Evolutionary conservation across 2,113 vertebrate genomes (phyloP), one percentile per base, ranked within the genome.

Genomic region (Tautogolabrus adspersus): DNA sequence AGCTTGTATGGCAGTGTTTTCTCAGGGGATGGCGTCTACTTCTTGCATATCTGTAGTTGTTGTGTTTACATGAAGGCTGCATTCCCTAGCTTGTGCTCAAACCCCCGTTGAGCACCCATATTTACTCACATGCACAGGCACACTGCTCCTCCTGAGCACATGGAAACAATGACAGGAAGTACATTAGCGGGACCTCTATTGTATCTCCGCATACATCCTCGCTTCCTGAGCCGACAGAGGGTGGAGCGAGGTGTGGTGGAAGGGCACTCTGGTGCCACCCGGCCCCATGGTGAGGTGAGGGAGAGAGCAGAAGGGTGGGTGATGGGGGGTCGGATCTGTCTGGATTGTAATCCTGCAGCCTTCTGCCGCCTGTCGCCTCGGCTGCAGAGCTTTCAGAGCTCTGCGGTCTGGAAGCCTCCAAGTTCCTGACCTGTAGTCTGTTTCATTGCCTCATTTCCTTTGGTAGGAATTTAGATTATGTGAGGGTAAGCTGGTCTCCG

Each of bases 121-220:
- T 26, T 19, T 15, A 40, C 76, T 44, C 68, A 22, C 56, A n/a
- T 13, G 49, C 59, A 69, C 55, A 60, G 65, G 81, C 72, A 77
- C 62, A 23, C 61, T 72, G 75, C 76, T 87, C 66, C 74, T 77
- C 77, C 21, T 3, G 21, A 65, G 47, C 37, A 37, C 81, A 77
- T 19, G 64, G 23, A 69, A 75, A 94, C 92, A 93, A 94, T 90
- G 67, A 68, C 85, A 86, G 93, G 92, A 93, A 93, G 88, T 89
- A 78, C 92, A 90, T 90, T 89, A 85, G 78, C 26, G 0, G 82
- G 79, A 78, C 69, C 66, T 57, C 84, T 68, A 89, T 92, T 93
- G 86, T 92, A 79, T 89, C 88, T 88, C 85, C 63, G 62, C 72
- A 88, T 87, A 88, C 64, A 56, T 90, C 83, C 87, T 76, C 0